phyloP scores from a whole-genome alignment of 2,888 invertebrate genomes.

The Diloba caeruleocephala region DNA sequence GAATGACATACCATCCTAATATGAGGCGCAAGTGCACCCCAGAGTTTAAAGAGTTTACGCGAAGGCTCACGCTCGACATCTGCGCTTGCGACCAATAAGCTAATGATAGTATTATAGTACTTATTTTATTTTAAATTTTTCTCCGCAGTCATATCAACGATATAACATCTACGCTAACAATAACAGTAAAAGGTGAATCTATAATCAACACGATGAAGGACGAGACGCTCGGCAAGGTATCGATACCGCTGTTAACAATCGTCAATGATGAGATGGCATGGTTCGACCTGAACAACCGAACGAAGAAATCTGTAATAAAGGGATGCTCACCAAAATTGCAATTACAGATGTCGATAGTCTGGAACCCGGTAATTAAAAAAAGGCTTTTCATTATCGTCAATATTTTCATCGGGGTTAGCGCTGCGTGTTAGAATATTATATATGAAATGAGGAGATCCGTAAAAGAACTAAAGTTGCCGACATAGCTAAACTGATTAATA shows the following conservation, averaged over 20 bases:
- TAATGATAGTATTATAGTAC: not conserved
- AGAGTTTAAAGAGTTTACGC: too few relatives aligned
- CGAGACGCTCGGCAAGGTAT: constrained; percentile 78
- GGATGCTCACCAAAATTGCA: constrained; percentile 80
- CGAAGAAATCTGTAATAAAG: constrained; percentile 72
- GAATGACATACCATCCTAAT: too few relatives aligned
- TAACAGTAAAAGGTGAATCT: constrained; percentile 79
- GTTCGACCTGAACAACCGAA: constrained; percentile 79
- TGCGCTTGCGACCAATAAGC: too few relatives aligned
- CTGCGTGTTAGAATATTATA: too few relatives aligned
- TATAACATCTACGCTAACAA: constrained; percentile 79
- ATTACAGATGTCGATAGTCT: constrained; percentile 80
- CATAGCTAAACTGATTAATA: too few relatives aligned
- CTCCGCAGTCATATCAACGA: constrained; percentile 75
- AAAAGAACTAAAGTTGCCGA: too few relatives aligned
- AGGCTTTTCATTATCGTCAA: too few relatives aligned
- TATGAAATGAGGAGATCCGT: too few relatives aligned
- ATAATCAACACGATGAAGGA: constrained; percentile 65
- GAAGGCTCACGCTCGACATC: too few relatives aligned
- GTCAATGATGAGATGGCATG: constrained; percentile 80
- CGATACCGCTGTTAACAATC: constrained; percentile 79
- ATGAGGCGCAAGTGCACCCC: too few relatives aligned
- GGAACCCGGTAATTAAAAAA: constrained; percentile 78
- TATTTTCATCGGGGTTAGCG: constrained; percentile 16
- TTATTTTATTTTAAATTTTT: constrained; percentile 44